Evolutionary conservation across 2,797 vertebrate genomes (phyloP).

Genomic region (Esox lucius): DNA sequence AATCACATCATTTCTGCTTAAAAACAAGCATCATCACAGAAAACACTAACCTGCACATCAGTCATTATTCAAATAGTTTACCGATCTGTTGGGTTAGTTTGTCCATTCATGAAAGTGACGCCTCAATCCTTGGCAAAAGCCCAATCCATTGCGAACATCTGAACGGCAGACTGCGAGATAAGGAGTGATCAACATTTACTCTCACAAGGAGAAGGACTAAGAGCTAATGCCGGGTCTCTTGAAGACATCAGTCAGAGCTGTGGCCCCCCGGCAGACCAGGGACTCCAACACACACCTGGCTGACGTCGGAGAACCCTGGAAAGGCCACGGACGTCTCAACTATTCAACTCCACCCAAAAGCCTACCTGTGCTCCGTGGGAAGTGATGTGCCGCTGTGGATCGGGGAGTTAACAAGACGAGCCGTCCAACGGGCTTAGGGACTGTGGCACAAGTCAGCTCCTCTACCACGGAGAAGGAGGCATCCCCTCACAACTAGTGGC

Average conservation of each 20-base stretch:
- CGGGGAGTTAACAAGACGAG: conserved; percentile 39
- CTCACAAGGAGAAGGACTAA: conserved; percentile 51
- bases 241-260: conserved; percentile 60
- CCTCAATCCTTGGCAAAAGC: neutral
- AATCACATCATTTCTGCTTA: no score
- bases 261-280: conserved; percentile 45
- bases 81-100: neutral
- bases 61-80: neutral
- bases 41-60: no score
- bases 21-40: no score
- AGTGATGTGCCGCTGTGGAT: conserved; percentile 44
- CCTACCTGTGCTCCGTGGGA: conserved; percentile 52
- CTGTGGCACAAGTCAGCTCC: conserved; percentile 24
- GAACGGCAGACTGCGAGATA: neutral
- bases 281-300: conserved; percentile 29
- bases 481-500: no score
- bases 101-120: neutral
- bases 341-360: conserved; percentile 53
- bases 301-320: conserved; percentile 61
- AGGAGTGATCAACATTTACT: conserved; percentile 55
- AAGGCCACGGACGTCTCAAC: conserved; percentile 46
- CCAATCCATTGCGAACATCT: neutral
- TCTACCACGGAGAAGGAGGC: no score
- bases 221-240: conserved; percentile 71
- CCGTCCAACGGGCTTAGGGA: conserved; percentile 52